These are phyloP conservation scores for Ecdyonurus torrentis DNA, from an alignment of 2,888 invertebrate genomes.

Conservation along the genomic window DNA sequence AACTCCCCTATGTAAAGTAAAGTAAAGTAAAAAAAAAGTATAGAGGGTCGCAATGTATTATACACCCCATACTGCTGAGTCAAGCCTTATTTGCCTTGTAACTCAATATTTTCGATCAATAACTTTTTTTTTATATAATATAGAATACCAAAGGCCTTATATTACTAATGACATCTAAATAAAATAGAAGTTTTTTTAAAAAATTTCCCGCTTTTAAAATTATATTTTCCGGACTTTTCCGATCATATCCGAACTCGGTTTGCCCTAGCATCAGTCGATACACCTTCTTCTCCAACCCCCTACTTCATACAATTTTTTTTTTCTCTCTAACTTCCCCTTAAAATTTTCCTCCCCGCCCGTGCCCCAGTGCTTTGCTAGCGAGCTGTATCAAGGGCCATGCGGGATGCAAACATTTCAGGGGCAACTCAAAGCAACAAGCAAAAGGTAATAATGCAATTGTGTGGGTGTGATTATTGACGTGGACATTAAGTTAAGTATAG, in stretches of 20 bases:
- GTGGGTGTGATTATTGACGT: neutral
- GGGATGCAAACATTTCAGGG: neutral
- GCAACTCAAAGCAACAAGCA: constrained; percentile 1
- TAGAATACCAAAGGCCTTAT: neutral
- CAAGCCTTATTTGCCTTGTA: neutral
- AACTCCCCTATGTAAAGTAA: neutral
- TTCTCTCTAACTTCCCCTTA: constrained; percentile 5
- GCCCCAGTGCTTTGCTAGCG: neutral
- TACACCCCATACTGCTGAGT: neutral
- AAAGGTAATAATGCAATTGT: constrained; percentile 1
- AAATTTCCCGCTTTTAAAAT: neutral
- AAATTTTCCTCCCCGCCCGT: constrained; percentile 1
- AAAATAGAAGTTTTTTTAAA: no score
- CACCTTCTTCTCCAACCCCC: neutral
- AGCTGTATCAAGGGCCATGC: neutral
- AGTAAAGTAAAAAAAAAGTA: neutral
- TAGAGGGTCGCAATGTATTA: neutral
- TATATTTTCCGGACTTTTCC: constrained; percentile 1
- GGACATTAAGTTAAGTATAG: neutral
- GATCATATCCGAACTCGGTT: neutral
- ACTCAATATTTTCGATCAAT: constrained; percentile 1
- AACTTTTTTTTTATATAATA: neutral
- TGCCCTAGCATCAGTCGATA: constrained; percentile 2
- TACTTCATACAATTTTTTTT: constrained; percentile 10
- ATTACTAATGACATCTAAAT: neutral